These are phyloP conservation scores for Amphipoea lucens DNA, from an alignment of 2,888 invertebrate species.

Conservation along the genomic window DNA sequence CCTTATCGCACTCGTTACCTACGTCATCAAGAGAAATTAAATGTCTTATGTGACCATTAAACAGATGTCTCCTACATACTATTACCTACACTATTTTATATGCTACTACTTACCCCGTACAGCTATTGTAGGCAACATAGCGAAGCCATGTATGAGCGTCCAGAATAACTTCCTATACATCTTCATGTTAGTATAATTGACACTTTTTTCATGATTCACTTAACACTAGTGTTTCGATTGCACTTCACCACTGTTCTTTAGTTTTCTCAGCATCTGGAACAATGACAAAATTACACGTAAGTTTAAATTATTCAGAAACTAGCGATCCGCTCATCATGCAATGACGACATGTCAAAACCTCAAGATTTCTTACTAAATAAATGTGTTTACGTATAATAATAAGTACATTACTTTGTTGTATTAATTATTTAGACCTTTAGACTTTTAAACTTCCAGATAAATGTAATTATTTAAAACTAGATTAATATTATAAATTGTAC, in stretches of 20 bases:
- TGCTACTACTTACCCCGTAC: constrained; percentile 71
- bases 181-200: constrained; percentile 68
- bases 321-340: background rate
- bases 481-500: too few relatives aligned
- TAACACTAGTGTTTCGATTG: constrained; percentile 9
- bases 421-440: too few relatives aligned
- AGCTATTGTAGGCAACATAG: constrained; percentile 76
- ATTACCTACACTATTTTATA: background rate
- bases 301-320: background rate
- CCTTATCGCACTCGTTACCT: too few relatives aligned
- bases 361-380: too few relatives aligned
- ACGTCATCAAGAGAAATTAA: too few relatives aligned
- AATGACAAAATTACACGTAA: constrained; percentile 34
- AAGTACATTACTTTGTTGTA: too few relatives aligned
- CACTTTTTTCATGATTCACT: constrained; percentile 22
- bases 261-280: constrained; percentile 54
- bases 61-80: background rate
- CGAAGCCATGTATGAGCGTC: constrained; percentile 73
- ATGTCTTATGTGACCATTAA: too few relatives aligned
- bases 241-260: constrained; percentile 12
- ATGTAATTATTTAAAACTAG: too few relatives aligned
- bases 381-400: too few relatives aligned
- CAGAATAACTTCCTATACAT: constrained; percentile 72
- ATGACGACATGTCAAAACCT: too few relatives aligned
- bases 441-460: too few relatives aligned